phyloP scores from a whole-genome alignment of 2,888 invertebrate genomes.

The Torymus texanus region DNA sequence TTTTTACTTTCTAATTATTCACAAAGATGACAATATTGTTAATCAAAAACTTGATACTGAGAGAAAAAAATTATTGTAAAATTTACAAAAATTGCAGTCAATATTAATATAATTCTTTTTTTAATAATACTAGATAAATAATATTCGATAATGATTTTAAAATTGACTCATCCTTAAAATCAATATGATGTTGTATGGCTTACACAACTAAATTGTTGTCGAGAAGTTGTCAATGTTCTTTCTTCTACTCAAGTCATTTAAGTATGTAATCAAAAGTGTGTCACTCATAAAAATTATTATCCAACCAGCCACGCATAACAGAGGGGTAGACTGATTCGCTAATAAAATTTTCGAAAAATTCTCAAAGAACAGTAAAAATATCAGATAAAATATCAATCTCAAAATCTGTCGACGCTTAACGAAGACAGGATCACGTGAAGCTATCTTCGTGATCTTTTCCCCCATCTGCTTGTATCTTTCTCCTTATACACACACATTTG shows the following conservation, averaged over 20 bases:
- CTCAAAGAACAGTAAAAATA: slow-evolving; percentile 20
- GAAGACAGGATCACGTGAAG: slow-evolving; percentile 5
- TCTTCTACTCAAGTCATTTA: slow-evolving; percentile 25
- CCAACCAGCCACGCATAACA: slow-evolving; percentile 35
- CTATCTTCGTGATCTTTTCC: slow-evolving; percentile 11
- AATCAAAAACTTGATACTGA: slow-evolving; percentile 29
- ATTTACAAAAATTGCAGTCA: slow-evolving; percentile 45
- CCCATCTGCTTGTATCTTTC: neutral
- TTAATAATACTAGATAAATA: slow-evolving; percentile 40
- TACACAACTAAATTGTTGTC: slow-evolving; percentile 38
- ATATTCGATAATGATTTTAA: slow-evolving; percentile 39
- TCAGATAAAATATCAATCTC: slow-evolving; percentile 41
- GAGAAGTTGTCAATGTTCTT: slow-evolving; percentile 37
- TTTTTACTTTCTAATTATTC: slow-evolving; percentile 46
- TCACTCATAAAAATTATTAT: slow-evolving; percentile 19
- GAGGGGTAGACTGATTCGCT: slow-evolving; percentile 12
- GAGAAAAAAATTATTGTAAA: slow-evolving; percentile 31
- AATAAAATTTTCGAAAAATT: slow-evolving; percentile 35
- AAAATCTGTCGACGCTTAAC: slow-evolving; percentile 28
- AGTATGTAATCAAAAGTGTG: slow-evolving; percentile 39
- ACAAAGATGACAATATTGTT: slow-evolving; percentile 39
- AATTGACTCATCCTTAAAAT: slow-evolving; percentile 41
- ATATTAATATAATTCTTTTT: slow-evolving; percentile 40
- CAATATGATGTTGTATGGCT: slow-evolving; percentile 47
- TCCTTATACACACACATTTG: neutral